A percentile compares a stretch with the other conserved stretches of the same genome.
phyloP scores from a whole-genome alignment of 2,888 invertebrate genomes.

The Heteropelma amictum region DNA sequence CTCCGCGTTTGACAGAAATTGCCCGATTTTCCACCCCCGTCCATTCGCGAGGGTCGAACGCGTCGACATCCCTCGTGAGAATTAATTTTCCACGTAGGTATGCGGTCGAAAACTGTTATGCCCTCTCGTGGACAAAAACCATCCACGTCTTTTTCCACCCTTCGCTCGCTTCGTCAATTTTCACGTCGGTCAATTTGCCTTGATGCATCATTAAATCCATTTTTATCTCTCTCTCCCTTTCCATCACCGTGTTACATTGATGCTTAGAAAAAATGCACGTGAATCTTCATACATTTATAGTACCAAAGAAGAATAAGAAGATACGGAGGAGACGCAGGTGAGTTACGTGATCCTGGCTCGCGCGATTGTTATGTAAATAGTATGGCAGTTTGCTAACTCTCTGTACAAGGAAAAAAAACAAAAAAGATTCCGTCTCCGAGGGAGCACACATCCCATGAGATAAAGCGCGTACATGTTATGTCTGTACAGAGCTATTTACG shows the following conservation, averaged over 20 bases:
- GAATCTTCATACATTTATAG: slow-evolving; percentile 1
- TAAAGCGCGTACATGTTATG: slow-evolving; percentile 15
- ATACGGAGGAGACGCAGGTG: slow-evolving; percentile 66
- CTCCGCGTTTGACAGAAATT: slow-evolving; percentile 41
- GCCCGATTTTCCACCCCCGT: slow-evolving; percentile 10
- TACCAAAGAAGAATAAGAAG: slow-evolving; percentile 28
- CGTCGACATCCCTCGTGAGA: slow-evolving; percentile 40
- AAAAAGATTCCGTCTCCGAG: slow-evolving; percentile 50
- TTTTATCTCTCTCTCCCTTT: neutral
- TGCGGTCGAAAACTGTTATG: too few relatives aligned
- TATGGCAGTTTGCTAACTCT: slow-evolving; percentile 64
- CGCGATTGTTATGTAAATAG: slow-evolving; percentile 75
- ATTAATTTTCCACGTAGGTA: too few relatives aligned
- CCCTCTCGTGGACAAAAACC: too few relatives aligned
- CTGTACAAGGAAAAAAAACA: slow-evolving; percentile 59
- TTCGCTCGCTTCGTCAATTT: too few relatives aligned
- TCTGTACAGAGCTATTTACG: neutral
- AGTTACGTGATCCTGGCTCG: slow-evolving; percentile 70
- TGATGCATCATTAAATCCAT: neutral
- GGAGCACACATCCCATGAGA: slow-evolving; percentile 50
- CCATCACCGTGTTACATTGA: neutral
- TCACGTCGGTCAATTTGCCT: slow-evolving; percentile 12
- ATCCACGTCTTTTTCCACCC: too few relatives aligned
- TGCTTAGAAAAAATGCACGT: neutral
- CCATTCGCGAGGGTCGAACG: slow-evolving; percentile 39